Base-by-base conservation (phyloP, 2,888 invertebrate genomes). In the Idaea aversata region DNA sequence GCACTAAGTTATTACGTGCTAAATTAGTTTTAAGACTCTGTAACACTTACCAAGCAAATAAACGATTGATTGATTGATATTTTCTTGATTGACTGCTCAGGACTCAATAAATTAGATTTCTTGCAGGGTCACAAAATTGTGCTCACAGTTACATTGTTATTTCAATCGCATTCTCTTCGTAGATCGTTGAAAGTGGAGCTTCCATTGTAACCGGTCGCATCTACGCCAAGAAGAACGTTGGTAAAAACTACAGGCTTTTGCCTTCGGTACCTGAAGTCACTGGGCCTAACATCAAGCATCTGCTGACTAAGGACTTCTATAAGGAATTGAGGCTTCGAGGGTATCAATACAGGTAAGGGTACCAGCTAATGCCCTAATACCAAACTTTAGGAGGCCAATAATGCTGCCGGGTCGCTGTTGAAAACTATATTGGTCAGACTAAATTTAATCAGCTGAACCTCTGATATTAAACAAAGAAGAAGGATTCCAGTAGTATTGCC, bases 161-260 rank as follows among this genome's bases (percentile, higher is more conserved):
- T 61, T 5, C 67, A 13, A 47, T 10, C 2, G 59, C 57, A 73
- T 70, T 83, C 82, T 3, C 61, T 34, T 65, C 5, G 57, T 79
- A 95, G 94, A 93, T 96, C 60, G 94, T 95, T 0, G 96, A 96
- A 83, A 94, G 95, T 4, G 95, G 95, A 4, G 94, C 94, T 0
- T 94, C 96, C 0, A 94, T 97, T 35, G 95, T 96, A 0, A 95
- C 95, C 0, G 97, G 97, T 47, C 93, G 87, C 16, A 94, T 97
- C 63, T 94, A 94, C 63, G 92, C 93, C 2, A 93, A 94, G 67
- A 93, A 94, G 75, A 91, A 94, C 61, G 92, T 94, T 0, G 94
- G 94, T 0, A 92, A 93, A 66, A 93, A 94, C 67, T 93, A 93
- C 80, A 82, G 94, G 2, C 88, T 91, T 0, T 82, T 94, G 0